A percentile compares a stretch with the other conserved stretches of the same genome.
Conservation (phyloP, 2,888 invertebrate species). For the Eucera pruinosa region DNA sequence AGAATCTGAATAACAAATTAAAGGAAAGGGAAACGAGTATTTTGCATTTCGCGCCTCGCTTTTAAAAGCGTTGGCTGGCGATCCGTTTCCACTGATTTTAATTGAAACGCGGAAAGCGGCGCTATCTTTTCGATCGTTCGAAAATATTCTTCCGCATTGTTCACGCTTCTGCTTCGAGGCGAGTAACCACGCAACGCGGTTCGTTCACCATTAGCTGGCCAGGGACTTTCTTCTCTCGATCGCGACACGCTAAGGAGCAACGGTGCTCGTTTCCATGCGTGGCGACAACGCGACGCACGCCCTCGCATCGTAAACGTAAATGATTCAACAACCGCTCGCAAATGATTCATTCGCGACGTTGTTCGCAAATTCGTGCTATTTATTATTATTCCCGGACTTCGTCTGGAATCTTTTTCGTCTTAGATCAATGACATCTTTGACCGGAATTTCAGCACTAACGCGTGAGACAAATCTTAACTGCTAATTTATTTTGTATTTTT, state of each 20-base stretch:
- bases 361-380: constrained; percentile 14
- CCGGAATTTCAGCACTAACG: no score
- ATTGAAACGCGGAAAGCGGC: constrained; percentile 36
- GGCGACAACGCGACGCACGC: constrained; percentile 43
- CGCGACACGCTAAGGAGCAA: constrained; percentile 2
- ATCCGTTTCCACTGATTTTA: no score
- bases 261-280: constrained; percentile 40
- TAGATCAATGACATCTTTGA: no score
- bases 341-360: constrained; percentile 46
- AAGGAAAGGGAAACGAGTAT: no score
- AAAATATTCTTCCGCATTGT: constrained; percentile 53
- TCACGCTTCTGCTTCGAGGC: constrained; percentile 33
- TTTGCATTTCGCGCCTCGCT: no score
- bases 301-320: constrained; percentile 54
- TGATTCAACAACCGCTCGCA: constrained; percentile 28
- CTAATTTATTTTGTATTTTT: no score
- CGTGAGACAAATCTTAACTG: no score
- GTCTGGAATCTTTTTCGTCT: no score
- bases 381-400: not conserved
- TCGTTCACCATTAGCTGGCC: constrained; percentile 18
- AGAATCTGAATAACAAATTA: no score
- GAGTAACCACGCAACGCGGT: constrained; percentile 35
- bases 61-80: no score
- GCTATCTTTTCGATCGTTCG: constrained; percentile 28
- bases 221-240: constrained; percentile 10